Conservation (phyloP, 2,113 vertebrate species). For the Dicaeum eximium region DNA sequence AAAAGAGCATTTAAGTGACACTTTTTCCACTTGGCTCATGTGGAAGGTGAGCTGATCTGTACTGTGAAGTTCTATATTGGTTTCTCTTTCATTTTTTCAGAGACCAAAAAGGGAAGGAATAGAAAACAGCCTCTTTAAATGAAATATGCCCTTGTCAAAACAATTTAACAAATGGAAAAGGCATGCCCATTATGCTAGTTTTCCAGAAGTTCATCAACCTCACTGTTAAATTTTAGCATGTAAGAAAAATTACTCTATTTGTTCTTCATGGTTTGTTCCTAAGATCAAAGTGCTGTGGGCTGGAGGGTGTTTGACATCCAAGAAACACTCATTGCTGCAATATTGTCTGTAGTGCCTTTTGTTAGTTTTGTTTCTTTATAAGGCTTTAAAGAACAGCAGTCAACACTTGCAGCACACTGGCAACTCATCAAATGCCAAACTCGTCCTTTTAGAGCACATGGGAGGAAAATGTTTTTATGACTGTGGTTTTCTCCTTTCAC, state of each 20-base stretch:
- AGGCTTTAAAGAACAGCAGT: constrained; percentile 50
- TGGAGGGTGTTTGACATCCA: constrained; percentile 49
- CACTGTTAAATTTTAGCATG: constrained; percentile 44
- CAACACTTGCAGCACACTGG: constrained; percentile 40
- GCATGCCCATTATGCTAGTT: constrained; percentile 50
- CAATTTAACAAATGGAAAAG: constrained; percentile 62
- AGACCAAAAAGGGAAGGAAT: constrained; percentile 41
- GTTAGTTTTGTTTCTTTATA: constrained; percentile 65
- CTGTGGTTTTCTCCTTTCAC: background rate
- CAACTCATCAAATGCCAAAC: constrained; percentile 25
- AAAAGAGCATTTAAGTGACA: background rate
- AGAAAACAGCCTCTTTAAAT: constrained; percentile 60
- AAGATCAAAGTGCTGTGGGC: constrained; percentile 53
- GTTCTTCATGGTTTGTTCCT: constrained; percentile 48
- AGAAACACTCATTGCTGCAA: constrained; percentile 29
- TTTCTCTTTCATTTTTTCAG: constrained; percentile 20
- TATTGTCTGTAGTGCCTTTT: constrained; percentile 33
- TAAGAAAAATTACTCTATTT: constrained; percentile 59
- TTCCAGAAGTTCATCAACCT: constrained; percentile 67
- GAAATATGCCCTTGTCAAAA: constrained; percentile 64
- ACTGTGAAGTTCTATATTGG: constrained; percentile 8
- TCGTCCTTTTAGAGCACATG: background rate
- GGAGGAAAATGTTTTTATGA: constrained; percentile 9
- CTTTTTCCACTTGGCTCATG: constrained; percentile 1
- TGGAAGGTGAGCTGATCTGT: constrained; percentile 39